These are phyloP conservation scores for Taxidea taxus DNA, from an alignment of 2,113 vertebrate species.

Conservation along the genomic window DNA sequence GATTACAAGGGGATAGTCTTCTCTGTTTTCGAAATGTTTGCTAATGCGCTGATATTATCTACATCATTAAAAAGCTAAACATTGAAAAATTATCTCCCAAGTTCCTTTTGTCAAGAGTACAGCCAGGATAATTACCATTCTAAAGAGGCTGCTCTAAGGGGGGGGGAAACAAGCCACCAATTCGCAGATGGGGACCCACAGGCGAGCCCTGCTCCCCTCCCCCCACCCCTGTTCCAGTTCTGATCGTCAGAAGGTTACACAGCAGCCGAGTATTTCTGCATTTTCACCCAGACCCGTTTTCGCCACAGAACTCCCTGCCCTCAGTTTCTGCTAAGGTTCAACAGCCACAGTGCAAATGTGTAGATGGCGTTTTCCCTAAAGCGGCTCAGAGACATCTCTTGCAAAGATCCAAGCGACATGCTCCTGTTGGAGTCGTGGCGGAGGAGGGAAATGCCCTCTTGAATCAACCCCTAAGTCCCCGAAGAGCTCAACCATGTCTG, in stretches of 20 bases:
- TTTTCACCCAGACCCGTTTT: background rate
- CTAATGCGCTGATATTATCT: background rate
- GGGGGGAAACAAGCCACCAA: background rate
- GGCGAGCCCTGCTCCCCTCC: background rate
- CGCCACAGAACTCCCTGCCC: background rate
- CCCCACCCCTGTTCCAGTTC: background rate
- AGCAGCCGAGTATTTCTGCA: background rate
- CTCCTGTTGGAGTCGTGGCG: background rate
- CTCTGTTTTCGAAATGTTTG: background rate
- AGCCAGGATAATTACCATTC: background rate
- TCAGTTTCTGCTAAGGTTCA: background rate
- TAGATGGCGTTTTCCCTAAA: background rate
- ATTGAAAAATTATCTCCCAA: background rate
- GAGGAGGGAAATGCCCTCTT: background rate
- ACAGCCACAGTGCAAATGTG: background rate
- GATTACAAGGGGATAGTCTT: background rate
- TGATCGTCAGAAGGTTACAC: background rate
- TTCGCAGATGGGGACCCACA: background rate
- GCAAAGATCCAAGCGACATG: slow-evolving; percentile 20
- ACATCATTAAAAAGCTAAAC: background rate
- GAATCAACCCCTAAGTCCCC: background rate
- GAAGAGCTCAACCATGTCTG: background rate
- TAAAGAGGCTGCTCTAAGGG: background rate
- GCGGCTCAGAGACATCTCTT: background rate
- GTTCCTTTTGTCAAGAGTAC: background rate